Evolutionary conservation across 2,888 invertebrate genomes (phyloP).

Genomic region (Argyresthia albistria): DNA sequence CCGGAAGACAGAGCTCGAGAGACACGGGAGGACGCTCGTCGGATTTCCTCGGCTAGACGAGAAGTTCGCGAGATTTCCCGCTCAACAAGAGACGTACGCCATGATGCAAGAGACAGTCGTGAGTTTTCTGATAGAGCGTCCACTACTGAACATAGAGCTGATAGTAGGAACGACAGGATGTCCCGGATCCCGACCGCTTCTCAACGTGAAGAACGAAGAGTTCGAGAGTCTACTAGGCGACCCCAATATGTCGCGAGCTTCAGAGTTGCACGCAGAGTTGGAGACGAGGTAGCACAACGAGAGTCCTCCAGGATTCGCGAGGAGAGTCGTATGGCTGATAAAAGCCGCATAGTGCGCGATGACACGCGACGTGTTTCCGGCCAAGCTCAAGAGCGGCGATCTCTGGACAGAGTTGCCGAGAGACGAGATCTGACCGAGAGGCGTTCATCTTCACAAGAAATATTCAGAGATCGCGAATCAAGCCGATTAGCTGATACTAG

Average conservation of each 20-base stretch:
- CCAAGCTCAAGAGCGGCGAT: background rate
- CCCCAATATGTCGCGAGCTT: background rate
- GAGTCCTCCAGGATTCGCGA: background rate
- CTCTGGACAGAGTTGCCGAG: background rate
- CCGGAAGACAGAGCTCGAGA: background rate
- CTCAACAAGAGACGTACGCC: background rate
- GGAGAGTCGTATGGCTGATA: conserved; percentile 1
- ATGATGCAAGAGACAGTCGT: conserved; percentile 2
- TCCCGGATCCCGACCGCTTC: conserved; percentile 6
- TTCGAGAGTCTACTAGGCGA: conserved; percentile 1
- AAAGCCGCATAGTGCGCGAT: background rate
- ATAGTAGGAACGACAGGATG: background rate
- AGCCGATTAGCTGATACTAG: no score
- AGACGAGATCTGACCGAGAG: background rate
- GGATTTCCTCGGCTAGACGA: no score
- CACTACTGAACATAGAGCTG: background rate
- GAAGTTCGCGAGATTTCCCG: no score
- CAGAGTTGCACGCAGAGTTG: conserved; percentile 9
- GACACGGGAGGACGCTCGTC: background rate
- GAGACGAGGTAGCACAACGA: conserved; percentile 11
- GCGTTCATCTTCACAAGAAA: background rate
- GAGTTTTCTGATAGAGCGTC: background rate
- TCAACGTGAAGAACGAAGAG: conserved; percentile 12
- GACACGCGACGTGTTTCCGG: background rate
- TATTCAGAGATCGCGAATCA: no score